A percentile compares a stretch with the other conserved stretches of the same genome.
phyloP scores from a whole-genome alignment of 2,113 vertebrate species.

The Onychostoma macrolepis region DNA sequence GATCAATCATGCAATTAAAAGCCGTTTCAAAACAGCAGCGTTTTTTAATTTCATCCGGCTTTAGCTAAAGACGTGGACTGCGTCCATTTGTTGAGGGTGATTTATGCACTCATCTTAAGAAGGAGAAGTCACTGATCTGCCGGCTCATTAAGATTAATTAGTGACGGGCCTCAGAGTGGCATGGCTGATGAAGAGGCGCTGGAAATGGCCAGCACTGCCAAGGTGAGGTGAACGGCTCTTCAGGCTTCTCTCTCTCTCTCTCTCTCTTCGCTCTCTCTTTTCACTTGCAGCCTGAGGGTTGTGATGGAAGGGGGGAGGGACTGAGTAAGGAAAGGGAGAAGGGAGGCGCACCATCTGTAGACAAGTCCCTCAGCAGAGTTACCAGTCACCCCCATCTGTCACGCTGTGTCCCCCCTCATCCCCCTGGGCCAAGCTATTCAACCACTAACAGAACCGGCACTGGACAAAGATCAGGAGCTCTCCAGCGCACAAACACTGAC shows the following conservation, averaged over 20 bases:
- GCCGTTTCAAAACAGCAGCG: slow-evolving; percentile 49
- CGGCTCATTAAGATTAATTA: slow-evolving; percentile 81
- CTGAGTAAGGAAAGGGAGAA: slow-evolving; percentile 52
- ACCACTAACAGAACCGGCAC: slow-evolving; percentile 38
- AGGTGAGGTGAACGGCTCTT: slow-evolving; percentile 41
- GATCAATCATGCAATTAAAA: slow-evolving; percentile 79
- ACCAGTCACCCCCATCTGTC: slow-evolving; percentile 65
- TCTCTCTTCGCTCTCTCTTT: slow-evolving; percentile 26
- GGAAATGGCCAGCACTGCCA: slow-evolving; percentile 50
- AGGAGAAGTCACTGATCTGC: slow-evolving; percentile 73
- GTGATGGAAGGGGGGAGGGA: slow-evolving; percentile 53
- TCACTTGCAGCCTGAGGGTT: slow-evolving; percentile 36
- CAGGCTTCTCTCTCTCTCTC: slow-evolving; percentile 36
- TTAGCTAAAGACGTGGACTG: slow-evolving; percentile 51
- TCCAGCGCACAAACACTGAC: slow-evolving; percentile 30
- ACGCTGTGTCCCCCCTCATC: slow-evolving; percentile 46
- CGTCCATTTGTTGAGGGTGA: slow-evolving; percentile 57
- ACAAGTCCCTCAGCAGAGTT: slow-evolving; percentile 55
- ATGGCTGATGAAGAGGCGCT: slow-evolving; percentile 57
- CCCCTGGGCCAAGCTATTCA: slow-evolving; percentile 60
- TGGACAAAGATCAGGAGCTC: slow-evolving; percentile 49
- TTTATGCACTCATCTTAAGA: slow-evolving; percentile 61
- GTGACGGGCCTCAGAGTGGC: slow-evolving; percentile 62
- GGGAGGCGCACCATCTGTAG: slow-evolving; percentile 63
- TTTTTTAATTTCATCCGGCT: slow-evolving; percentile 45